Percentiles rank a stretch among this genome's conserved stretches.
phyloP scores from a whole-genome alignment of 1,140 invertebrate species.

The Drosophila cardini region DNA sequence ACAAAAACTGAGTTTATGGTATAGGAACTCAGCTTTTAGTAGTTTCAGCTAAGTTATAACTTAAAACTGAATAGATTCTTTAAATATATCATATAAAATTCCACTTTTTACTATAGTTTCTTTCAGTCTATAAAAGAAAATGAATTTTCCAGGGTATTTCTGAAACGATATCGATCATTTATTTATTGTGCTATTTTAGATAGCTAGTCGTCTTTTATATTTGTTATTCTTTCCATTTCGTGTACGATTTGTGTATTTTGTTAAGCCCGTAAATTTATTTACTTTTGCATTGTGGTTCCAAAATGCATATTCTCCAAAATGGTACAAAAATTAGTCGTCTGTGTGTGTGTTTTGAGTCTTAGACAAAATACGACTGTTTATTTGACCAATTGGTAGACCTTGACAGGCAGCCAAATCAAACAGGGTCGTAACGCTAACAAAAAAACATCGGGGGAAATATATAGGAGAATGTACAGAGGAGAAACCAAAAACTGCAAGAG shows the following conservation, averaged over 20 bases:
- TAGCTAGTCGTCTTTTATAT: slow-evolving; percentile 21
- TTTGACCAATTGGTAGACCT: slow-evolving; percentile 32
- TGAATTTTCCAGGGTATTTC: not conserved
- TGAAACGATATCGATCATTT: not conserved
- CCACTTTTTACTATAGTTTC: not conserved
- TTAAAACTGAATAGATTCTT: too few relatives aligned
- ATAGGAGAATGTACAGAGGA: slow-evolving; percentile 11
- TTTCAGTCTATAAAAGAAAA: not conserved
- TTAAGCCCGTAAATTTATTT: slow-evolving; percentile 47
- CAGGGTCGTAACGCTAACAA: not conserved
- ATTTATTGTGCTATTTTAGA: slow-evolving; percentile 20
- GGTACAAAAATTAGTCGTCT: not conserved
- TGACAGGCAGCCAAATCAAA: slow-evolving; percentile 20
- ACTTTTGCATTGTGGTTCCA: slow-evolving; percentile 33
- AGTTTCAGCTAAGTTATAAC: not conserved
- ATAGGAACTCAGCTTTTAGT: not conserved
- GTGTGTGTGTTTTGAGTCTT: slow-evolving; percentile 18
- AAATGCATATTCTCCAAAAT: slow-evolving; percentile 31
- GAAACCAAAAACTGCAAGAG: not conserved
- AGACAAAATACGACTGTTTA: slow-evolving; percentile 13
- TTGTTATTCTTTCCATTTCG: slow-evolving; percentile 16
- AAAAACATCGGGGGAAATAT: not conserved
- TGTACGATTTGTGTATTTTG: slow-evolving; percentile 40
- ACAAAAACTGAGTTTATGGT: not conserved
- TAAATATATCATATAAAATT: not conserved